Evolutionary conservation across 2,888 invertebrate species (phyloP).

Genomic region (Penaeus monodon): DNA sequence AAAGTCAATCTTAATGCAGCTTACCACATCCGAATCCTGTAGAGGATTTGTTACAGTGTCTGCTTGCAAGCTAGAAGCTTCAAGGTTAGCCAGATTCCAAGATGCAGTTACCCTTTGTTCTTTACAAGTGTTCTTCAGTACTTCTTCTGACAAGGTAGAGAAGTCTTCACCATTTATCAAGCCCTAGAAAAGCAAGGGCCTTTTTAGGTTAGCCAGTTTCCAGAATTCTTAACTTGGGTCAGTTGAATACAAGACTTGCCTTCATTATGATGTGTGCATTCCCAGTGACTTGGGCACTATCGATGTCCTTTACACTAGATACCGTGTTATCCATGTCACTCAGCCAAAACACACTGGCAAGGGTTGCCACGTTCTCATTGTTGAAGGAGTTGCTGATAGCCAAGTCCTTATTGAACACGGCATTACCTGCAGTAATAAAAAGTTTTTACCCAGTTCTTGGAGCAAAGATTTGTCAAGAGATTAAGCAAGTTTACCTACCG

Average conservation of each 20-base stretch:
- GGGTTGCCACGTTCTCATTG: background rate
- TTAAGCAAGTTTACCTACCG: background rate
- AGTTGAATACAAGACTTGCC: background rate
- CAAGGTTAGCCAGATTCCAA: too few relatives aligned
- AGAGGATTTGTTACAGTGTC: too few relatives aligned
- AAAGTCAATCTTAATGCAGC: too few relatives aligned
- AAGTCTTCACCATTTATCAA: slow-evolving; percentile 25
- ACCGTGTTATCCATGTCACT: slow-evolving; percentile 13
- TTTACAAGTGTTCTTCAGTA: background rate
- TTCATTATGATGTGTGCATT: background rate
- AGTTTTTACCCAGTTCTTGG: background rate
- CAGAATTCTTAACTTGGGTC: background rate
- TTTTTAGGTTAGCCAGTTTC: background rate
- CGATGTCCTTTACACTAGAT: background rate
- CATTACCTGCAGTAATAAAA: slow-evolving; percentile 3
- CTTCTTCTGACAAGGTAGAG: background rate
- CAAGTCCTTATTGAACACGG: background rate
- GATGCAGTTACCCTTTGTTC: too few relatives aligned
- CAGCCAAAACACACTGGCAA: slow-evolving; percentile 9
- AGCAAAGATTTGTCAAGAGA: background rate
- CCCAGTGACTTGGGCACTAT: background rate
- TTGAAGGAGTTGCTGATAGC: background rate
- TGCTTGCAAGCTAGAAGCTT: too few relatives aligned
- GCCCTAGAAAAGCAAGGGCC: background rate
- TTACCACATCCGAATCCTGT: too few relatives aligned